Conservation (phyloP, 2,888 invertebrate species). For the Rhamnusium bicolor region DNA sequence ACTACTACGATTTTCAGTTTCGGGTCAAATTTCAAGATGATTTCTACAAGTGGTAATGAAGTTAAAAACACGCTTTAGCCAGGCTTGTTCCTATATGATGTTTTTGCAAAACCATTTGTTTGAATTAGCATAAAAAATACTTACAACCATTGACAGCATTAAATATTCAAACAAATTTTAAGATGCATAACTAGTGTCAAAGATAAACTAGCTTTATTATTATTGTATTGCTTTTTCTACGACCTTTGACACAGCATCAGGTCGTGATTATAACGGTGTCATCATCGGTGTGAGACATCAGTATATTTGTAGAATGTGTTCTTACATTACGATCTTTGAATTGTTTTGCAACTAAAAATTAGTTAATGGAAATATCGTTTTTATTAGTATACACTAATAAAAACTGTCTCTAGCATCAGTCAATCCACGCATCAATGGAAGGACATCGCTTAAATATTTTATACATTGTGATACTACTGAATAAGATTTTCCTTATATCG, state of each 20-base stretch:
- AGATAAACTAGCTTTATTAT: neutral
- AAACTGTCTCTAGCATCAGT: neutral
- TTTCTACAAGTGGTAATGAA: too few relatives aligned
- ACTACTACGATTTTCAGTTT: too few relatives aligned
- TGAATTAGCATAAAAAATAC: neutral
- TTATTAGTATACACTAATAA: neutral
- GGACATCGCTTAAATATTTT: too few relatives aligned
- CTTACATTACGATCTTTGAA: neutral
- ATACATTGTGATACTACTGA: too few relatives aligned
- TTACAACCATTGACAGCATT: neutral
- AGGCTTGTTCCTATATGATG: neutral
- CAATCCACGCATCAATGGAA: too few relatives aligned
- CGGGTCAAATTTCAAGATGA: too few relatives aligned
- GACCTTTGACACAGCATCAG: neutral
- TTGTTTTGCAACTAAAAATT: neutral
- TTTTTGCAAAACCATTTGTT: neutral
- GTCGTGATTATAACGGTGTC: neutral
- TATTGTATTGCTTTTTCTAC: neutral
- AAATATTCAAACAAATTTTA: neutral
- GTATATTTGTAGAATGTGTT: neutral
- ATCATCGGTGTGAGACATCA: neutral
- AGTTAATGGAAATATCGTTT: neutral
- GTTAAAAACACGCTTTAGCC: too few relatives aligned
- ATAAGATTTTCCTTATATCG: too few relatives aligned
- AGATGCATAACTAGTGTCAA: neutral